Evolutionary conservation across 2,888 invertebrate genomes (phyloP), one percentile per base, ranked within the genome.

Genomic region (Euproctis similis): DNA sequence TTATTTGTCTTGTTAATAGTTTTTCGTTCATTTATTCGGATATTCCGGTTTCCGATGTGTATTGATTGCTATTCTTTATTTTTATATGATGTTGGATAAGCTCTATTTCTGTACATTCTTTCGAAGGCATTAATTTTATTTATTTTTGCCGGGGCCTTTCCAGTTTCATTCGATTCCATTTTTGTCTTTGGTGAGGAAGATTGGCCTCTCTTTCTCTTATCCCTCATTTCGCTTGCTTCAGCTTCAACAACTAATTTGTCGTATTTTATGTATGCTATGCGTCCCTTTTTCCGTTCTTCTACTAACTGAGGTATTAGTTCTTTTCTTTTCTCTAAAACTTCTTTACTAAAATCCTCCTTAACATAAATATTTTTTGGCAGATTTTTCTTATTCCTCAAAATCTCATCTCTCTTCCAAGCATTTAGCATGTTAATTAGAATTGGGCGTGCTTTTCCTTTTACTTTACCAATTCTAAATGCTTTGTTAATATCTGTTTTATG

Each of bases 31-130:
- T 18, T 8, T 20, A 12, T 20, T 19, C 9, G 19, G 12, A 12
- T 19, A 8, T 26, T 26, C 20, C 26, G 26, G 26, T 26, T 9
- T 13, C 12, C 20, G 30, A 24, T 16, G 27, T 31, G 18, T 31
- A 11, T 31, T 34, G 12, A 14, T 33, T 16, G 31, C 30, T 33
- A 33, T 33, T 34, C 31, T 34, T 33, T 36, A 17, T 29, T 29
- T 26, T 20, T 8, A 8, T 30, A 28, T 30, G 27, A 25, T 19
- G 26, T 22, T 11, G 33, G 33, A 6, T 33, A 18, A 3, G 28
- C 28, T 8, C 32, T 33, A n/a, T 32, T 27, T 20, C 28, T 32
- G 21, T 26, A 30, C 36, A 32, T 36, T 24, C 25, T 30, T 29
- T 31, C 31, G 7, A 36, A 36, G 0, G 32, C 19, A 30, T 33